These are phyloP conservation scores for Lasioglossum oenotherae DNA, from an alignment of 2,888 invertebrate species.

Conservation along the genomic window DNA sequence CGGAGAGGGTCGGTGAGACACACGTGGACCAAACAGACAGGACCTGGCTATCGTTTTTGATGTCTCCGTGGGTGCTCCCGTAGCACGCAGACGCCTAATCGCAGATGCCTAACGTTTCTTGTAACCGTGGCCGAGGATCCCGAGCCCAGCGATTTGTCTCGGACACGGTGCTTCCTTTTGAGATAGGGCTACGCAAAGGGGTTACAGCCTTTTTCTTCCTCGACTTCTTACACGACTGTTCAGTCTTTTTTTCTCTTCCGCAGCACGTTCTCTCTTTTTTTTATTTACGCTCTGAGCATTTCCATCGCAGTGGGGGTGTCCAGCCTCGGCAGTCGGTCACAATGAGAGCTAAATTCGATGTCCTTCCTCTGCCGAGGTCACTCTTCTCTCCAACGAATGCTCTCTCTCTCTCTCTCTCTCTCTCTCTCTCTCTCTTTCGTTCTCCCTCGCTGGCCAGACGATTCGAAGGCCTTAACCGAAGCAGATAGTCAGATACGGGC, in stretches of 20 bases:
- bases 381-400: conserved; percentile 4
- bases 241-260: background rate
- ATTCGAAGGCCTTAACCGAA: conserved; percentile 45
- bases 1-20: background rate
- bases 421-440: background rate
- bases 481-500: conserved; percentile 72
- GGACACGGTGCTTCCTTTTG: conserved; percentile 50
- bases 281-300: conserved; percentile 51
- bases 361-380: conserved; percentile 34
- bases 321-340: conserved; percentile 53
- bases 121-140: background rate
- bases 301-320: conserved; percentile 70
- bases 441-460: background rate
- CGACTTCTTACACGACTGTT: background rate
- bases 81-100: conserved; percentile 14
- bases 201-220: conserved; percentile 27
- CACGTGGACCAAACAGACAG: background rate
- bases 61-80: conserved; percentile 42
- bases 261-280: conserved; percentile 10
- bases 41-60: background rate
- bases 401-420: background rate
- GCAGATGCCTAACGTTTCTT: conserved; percentile 36
- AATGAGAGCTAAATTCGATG: conserved; percentile 71
- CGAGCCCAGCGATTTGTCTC: conserved; percentile 61
- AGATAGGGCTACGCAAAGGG: conserved; percentile 52